Base-by-base conservation (phyloP, 2,888 invertebrate species). In the Drosophila fungiperda region DNA sequence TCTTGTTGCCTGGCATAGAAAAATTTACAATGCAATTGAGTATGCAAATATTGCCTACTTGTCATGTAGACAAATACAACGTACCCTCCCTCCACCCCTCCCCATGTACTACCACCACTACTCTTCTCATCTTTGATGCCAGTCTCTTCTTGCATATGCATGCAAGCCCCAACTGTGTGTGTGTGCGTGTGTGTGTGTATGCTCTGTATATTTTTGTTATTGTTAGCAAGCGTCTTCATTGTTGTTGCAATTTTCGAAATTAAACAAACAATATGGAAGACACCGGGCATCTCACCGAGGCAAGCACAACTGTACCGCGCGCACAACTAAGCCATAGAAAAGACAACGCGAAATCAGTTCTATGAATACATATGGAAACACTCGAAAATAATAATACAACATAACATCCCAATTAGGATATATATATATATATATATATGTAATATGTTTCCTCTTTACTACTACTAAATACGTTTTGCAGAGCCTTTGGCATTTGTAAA, bases 1-100 rank as follows among this genome's bases (percentile, higher is more conserved):
- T 55, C 40, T 29, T 54, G 60, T 36, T 59, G 65, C 59, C 65
- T 68, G 76, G 89, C 89, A 84, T 87, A 89, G 81, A 87, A 89
- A 87, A 91, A 91, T 91, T 90, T 89, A 91, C 91, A 92, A 91
- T 92, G 91, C 92, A 92, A 92, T 91, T 92, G 91, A 92, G 91
- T 91, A 92, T 92, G 91, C 91, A 92, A 92, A 91, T 91, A 92
- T 92, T 91, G 92, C 92, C 91, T 90, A 89, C 91, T 90, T 90
- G 85, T 85, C 85, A 84, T 84, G 87, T 84, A 82, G 82, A 87
- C 83, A 87, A 83, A 84, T 87, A 87, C 82, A 78, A 78, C 79
- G 76, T 76, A 59, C 67, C 61, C n/a, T 15, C 23, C 67, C 7
- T 0, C 20, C 50, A 38, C 15, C 53, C 52, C 58, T 52, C 20